Conservation (phyloP, 2,888 invertebrate species). For the Actias luna region DNA sequence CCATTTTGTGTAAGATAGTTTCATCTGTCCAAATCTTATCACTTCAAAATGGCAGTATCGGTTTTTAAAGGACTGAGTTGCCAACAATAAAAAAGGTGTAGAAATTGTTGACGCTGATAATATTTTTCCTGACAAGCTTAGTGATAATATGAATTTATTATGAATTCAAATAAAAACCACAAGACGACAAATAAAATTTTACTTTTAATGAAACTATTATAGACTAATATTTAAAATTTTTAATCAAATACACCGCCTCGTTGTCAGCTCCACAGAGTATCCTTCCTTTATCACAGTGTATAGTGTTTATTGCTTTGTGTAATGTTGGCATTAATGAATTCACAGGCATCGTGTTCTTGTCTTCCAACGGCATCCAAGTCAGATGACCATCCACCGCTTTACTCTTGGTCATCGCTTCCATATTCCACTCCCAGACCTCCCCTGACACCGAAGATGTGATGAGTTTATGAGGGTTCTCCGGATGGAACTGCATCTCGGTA, state of each 20-base stretch:
- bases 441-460: conserved; percentile 91
- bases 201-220: neutral
- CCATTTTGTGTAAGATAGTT: too few species aligned
- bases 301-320: conserved; percentile 90
- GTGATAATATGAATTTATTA: too few species aligned
- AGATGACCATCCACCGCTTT: conserved; percentile 63
- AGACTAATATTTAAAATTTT: conserved; percentile 80
- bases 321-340: conserved; percentile 88
- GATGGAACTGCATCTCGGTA: conserved; percentile 94
- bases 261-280: conserved; percentile 93
- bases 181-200: too few species aligned
- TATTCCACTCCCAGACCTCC: conserved; percentile 95
- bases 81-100: too few species aligned
- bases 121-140: too few species aligned
- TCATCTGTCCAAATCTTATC: too few species aligned
- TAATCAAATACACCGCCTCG: conserved; percentile 92
- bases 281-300: conserved; percentile 88
- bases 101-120: too few species aligned
- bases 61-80: too few species aligned
- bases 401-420: conserved; percentile 76
- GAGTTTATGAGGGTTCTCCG: conserved; percentile 90
- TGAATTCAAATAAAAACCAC: too few species aligned
- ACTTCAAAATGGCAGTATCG: too few species aligned
- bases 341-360: conserved; percentile 86
- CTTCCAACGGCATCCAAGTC: conserved; percentile 87